Percentiles rank a stretch among this genome's conserved stretches.
Conservation (phyloP, 2,797 vertebrate species). For the Sebastes hubbsi region DNA sequence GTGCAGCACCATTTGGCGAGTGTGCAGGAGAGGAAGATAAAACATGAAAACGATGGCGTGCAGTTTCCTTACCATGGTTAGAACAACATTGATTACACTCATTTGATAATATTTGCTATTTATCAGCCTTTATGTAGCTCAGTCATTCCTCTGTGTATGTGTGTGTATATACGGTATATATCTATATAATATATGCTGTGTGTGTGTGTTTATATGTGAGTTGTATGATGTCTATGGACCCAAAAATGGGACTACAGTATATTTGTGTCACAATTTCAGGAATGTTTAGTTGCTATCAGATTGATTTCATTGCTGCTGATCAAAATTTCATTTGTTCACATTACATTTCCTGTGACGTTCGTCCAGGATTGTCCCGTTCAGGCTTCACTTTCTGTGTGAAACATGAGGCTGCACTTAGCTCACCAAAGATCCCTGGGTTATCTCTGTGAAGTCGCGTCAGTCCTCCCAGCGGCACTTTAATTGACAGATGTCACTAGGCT, state of each 20-base stretch:
- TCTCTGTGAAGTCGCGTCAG: conserved; percentile 29
- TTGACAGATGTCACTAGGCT: conserved; percentile 44
- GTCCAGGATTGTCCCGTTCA: conserved; percentile 20
- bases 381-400: conserved; percentile 25
- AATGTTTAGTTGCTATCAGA: conserved; percentile 29
- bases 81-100: conserved; percentile 82
- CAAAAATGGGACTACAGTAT: not conserved
- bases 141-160: conserved; percentile 56
- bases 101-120: conserved; percentile 52
- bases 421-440: conserved; percentile 25
- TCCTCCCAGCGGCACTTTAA: conserved; percentile 7
- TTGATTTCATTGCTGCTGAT: conserved; percentile 28
- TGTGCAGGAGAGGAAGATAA: conserved; percentile 89
- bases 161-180: not conserved
- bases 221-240: conserved; percentile 21
- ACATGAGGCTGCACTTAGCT: conserved; percentile 25
- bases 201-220: conserved; percentile 26
- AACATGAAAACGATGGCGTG: conserved; percentile 87
- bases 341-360: conserved; percentile 21
- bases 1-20: conserved; percentile 88
- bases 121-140: conserved; percentile 55
- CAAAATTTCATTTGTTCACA: not conserved
- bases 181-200: not conserved
- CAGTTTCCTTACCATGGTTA: conserved; percentile 90
- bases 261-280: conserved; percentile 10